Conservation (phyloP, 2,113 vertebrate species). For the Strigops habroptila region DNA sequence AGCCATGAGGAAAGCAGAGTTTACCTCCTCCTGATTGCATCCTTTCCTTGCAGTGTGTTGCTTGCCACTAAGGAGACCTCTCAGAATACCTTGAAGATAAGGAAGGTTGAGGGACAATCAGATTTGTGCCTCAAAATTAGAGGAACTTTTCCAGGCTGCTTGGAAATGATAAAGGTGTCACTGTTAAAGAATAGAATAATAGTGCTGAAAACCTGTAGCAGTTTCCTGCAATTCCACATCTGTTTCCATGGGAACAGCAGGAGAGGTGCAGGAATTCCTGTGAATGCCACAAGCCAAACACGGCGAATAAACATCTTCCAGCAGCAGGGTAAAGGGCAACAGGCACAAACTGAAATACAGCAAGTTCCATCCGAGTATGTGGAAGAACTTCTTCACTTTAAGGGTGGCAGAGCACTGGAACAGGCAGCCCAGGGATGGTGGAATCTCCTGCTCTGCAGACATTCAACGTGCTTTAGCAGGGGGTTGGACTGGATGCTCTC, state of each 20-base stretch:
- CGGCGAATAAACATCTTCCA: not conserved
- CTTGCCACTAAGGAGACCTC: not conserved
- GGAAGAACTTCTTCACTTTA: not conserved
- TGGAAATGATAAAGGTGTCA: not conserved
- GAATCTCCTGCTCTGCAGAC: not conserved
- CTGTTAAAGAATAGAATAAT: not conserved
- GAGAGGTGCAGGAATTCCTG: conserved; percentile 1
- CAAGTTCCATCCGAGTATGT: not conserved
- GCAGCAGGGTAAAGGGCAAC: not conserved
- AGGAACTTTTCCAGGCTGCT: not conserved
- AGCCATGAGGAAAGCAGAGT: too few relatives aligned
- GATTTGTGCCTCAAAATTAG: not conserved
- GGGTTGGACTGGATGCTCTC: not conserved
- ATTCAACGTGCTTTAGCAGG: not conserved
- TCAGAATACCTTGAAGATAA: not conserved
- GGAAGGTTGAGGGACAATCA: not conserved
- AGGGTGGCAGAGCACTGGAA: not conserved
- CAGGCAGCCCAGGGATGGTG: not conserved
- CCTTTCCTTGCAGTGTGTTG: not conserved
- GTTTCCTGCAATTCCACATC: not conserved
- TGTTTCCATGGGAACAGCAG: conserved; percentile 67
- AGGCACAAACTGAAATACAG: not conserved
- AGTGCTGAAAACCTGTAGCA: not conserved
- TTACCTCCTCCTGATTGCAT: not conserved
- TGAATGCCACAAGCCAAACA: not conserved